Evolutionary conservation across 2,797 vertebrate genomes (phyloP), one percentile per base, ranked within the genome.

Genomic region (Huso huso): DNA sequence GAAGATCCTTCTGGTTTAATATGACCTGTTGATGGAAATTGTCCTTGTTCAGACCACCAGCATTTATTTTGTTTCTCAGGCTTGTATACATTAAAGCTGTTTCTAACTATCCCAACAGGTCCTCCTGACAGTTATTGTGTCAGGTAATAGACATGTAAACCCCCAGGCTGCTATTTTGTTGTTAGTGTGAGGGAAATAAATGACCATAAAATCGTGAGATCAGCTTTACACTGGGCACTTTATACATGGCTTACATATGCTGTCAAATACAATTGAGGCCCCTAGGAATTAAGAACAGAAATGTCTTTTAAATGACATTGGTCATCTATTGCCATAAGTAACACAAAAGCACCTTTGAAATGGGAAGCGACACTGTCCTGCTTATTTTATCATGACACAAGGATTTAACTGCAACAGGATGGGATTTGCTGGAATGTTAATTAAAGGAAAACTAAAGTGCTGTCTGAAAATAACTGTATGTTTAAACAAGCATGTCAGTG

Each of bases 301-400:
- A 62, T 62, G 61, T 18, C 61, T 62, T 48, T 62, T 23, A 62
- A 62, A 62, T 62, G 61, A 62, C 61, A 62, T 62, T 62, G 61
- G 61, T 62, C 61, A 62, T 62, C 37, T 9, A 18, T 62, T 23
- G 61, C 11, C 37, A 15, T 48, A 62, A 2, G 18, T 62, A 48
- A 62, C 18, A 62, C 18, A 10, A 48, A 62, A 37, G 61, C 18
- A 62, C 61, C n/a, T 62, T 62, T 48, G 10, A 62, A 48, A 48
- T 6, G 6, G 15, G 23, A 48, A 37, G 37, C 5, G 4, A 37
- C 37, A 37, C 37, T 37, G 37, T 37, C 37, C 37, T 37, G 37
- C 37, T 37, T 37, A 37, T 37, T 37, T 37, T 37, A 37, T 37
- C 5, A 37, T 37, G 37, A 37, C 37, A 37, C 5, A 37, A 37